Base-by-base conservation (phyloP, 1,140 invertebrate species). In the Pogonognathellus flavescens region DNA sequence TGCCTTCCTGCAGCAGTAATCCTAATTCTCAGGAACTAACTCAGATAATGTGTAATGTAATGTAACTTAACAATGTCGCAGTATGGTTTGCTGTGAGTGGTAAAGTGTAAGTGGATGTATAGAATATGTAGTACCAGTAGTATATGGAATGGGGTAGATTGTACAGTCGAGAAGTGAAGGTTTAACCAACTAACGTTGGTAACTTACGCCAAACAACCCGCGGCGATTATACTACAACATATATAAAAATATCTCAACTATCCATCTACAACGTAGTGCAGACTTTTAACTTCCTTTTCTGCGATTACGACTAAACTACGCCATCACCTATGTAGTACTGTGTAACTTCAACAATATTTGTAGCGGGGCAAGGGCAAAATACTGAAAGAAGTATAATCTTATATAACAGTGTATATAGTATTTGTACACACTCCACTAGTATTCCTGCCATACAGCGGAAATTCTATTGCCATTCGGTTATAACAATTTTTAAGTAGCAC, bases 221-320 rank as follows among this genome's bases (percentile, higher is more conserved):
- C 62, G 62, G 62, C 62, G 62, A 66, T 66, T 25, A 66, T 66
- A 66, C 25, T 66, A 10, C 62, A 66, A 25, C 20, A 66, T 66
- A 66, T 66, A 66, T 66, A 66, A 66, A 66, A 66, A 66, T 66
- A 66, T 66, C 62, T 66, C 20, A 41, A 31, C 62, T 66, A 66
- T 66, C 62, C 25, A 0, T 31, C n/a, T 60, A 20, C 20, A 60
- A 18, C 6, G 31, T 41, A 41, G 20, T 20, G 59, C 18, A 66
- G 62, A 66, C 22, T 66, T 66, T 66, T 22, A 20, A 20, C 20
- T 66, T 20, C 59, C 59, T 60, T 60, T 20, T 59, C 25, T 14
- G 1, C 62, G 62, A 66, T 66, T 66, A 66, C 62, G 20, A 31
- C 25, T 66, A 31, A 11, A 25, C 25, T 66, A 66, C 22, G 25